Percentiles rank a stretch among this genome's conserved stretches.
Conservation (phyloP, 2,797 vertebrate genomes). For the Crocodylus rhombifer region DNA sequence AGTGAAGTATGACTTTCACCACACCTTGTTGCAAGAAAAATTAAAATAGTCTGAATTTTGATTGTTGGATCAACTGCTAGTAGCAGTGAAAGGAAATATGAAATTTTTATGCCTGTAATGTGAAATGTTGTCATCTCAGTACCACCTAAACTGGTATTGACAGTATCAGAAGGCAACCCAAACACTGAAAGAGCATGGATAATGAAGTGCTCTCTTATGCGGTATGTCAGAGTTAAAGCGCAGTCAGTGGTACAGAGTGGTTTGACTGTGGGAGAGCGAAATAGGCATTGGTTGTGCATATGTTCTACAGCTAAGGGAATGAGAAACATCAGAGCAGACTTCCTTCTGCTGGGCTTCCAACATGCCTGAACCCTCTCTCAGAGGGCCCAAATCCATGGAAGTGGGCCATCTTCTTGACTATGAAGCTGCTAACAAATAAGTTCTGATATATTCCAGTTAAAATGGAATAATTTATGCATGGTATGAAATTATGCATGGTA, state of each 20-base stretch:
- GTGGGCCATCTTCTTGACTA: background rate
- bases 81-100: no score
- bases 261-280: background rate
- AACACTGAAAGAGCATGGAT: background rate
- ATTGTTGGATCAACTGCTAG: no score
- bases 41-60: no score
- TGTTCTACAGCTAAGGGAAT: background rate
- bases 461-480: background rate
- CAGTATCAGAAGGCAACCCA: background rate
- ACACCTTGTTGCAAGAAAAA: no score
- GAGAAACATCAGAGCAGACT: background rate
- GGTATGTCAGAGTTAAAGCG: background rate
- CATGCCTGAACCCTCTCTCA: background rate
- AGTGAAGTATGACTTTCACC: no score
- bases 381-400: background rate
- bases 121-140: background rate
- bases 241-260: rapidly evolving
- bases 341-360: background rate
- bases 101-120: background rate
- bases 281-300: background rate
- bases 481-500: background rate
- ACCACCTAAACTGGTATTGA: background rate
- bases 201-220: background rate
- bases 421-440: background rate
- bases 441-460: background rate